Conservation (phyloP, 2,888 invertebrate species). For the Heliconius charithonia region DNA sequence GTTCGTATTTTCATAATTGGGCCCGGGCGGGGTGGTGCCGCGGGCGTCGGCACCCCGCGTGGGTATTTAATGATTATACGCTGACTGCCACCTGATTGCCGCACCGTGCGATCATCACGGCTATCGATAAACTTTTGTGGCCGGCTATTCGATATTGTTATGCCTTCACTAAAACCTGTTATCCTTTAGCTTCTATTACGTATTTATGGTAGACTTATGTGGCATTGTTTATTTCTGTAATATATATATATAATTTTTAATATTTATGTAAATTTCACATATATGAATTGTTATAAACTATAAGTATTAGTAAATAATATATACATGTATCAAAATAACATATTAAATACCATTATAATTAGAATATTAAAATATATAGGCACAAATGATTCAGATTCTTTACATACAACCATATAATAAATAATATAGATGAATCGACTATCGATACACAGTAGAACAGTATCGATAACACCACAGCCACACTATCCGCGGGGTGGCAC, state of each 20-base stretch:
- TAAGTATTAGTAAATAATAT: not conserved
- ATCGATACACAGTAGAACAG: conserved; percentile 53
- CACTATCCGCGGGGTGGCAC: conserved; percentile 76
- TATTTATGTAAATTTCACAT: not conserved
- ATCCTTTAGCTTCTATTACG: conserved; percentile 19
- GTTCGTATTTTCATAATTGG: conserved; percentile 84
- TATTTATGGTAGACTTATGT: conserved; percentile 2
- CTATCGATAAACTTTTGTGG: conserved; percentile 62
- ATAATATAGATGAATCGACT: conserved; percentile 43
- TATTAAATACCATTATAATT: not conserved
- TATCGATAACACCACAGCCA: conserved; percentile 66
- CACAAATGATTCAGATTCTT: not conserved
- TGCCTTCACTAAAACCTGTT: conserved; percentile 13
- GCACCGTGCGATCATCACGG: conserved; percentile 67
- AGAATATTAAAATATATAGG: not conserved
- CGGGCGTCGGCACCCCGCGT: conserved; percentile 79
- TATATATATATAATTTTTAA: not conserved
- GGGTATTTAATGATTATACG: conserved; percentile 84
- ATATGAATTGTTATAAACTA: not conserved
- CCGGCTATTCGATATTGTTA: conserved; percentile 12
- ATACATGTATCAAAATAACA: not conserved
- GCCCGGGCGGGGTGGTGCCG: conserved; percentile 73
- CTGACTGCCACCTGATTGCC: conserved; percentile 83
- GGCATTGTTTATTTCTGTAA: not conserved
- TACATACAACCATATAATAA: not conserved